Evolutionary conservation across 2,888 invertebrate genomes (phyloP), one percentile per base, ranked within the genome.

Genomic region (Plagodis dolabraria): DNA sequence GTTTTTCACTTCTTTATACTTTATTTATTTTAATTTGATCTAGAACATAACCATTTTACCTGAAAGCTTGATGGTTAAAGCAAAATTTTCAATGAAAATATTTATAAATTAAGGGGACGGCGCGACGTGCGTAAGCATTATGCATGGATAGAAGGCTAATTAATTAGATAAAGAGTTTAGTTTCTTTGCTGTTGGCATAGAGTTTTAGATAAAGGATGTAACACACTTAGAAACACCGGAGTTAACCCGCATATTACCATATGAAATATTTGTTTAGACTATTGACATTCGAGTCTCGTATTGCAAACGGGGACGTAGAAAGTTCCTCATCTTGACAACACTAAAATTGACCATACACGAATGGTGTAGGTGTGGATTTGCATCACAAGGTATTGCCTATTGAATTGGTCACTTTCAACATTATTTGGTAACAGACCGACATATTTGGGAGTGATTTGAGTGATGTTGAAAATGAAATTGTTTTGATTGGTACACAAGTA

Each of bases 251-350:
- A 75, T 77, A 86, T 86, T 84, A 83, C 70, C 86, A 87, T 87
- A 83, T 66, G 76, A 74, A 67, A 80, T 82, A 78, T 83, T 80
- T 83, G 82, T 82, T 76, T 70, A 70, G 74, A 75, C 69, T 75
- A 85, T 87, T 86, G 80, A 70, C 78, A 87, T 80, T 84, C 85
- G 70, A 64, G 79, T 70, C 79, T 74, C 74, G 77, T 79, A 65
- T 64, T 64, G 63, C 79, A 88, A 40, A 80, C 72, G 83, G 77
- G 89, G 88, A 63, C 88, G 72, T 83, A 89, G 90, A 91, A 91
- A 91, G 90, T 85, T 74, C 68, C 66, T 72, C 80, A 83, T 85
- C 82, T 86, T 81, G 79, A 87, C 88, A 85, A 85, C 82, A 76
- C 80, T 77, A 76, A 85, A 87, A 87, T 88, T 87, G 83, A 84